Evolutionary conservation across 2,888 invertebrate genomes (phyloP).

Genomic region (Hoplodrina ambigua): DNA sequence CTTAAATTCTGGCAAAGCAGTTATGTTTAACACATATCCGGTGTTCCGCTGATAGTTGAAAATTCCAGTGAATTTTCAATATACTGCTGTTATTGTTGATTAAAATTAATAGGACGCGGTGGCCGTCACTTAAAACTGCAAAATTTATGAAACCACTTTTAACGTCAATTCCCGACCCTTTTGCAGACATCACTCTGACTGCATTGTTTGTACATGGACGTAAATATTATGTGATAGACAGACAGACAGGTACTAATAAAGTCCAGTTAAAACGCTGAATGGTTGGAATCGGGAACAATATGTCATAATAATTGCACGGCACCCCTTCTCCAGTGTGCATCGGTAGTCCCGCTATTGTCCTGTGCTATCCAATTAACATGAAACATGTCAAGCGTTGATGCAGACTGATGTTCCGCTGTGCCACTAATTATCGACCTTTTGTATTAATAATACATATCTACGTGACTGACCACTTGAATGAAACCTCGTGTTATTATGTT

Average conservation of each 20-base stretch:
- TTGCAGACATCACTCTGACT: not conserved
- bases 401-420: constrained; percentile 78
- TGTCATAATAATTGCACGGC: constrained; percentile 83
- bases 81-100: constrained; percentile 38
- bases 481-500: constrained; percentile 24
- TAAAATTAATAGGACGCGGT: constrained; percentile 35
- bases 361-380: constrained; percentile 86
- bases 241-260: constrained; percentile 63
- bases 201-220: constrained; percentile 18
- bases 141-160: constrained; percentile 30
- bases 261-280: constrained; percentile 75
- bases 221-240: constrained; percentile 27
- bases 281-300: constrained; percentile 84
- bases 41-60: constrained; percentile 34
- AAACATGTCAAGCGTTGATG: constrained; percentile 86
- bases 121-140: constrained; percentile 28
- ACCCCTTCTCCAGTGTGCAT: constrained; percentile 72
- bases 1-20: constrained; percentile 53
- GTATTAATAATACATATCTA: constrained; percentile 65
- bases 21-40: constrained; percentile 28
- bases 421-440: constrained; percentile 83
- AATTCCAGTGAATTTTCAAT: constrained; percentile 46
- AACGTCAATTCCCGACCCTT: not conserved
- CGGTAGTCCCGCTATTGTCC: constrained; percentile 80
- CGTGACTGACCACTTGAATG: constrained; percentile 50